Base-by-base conservation (phyloP, 2,888 invertebrate species). In the Aleiodes leptofemur region DNA sequence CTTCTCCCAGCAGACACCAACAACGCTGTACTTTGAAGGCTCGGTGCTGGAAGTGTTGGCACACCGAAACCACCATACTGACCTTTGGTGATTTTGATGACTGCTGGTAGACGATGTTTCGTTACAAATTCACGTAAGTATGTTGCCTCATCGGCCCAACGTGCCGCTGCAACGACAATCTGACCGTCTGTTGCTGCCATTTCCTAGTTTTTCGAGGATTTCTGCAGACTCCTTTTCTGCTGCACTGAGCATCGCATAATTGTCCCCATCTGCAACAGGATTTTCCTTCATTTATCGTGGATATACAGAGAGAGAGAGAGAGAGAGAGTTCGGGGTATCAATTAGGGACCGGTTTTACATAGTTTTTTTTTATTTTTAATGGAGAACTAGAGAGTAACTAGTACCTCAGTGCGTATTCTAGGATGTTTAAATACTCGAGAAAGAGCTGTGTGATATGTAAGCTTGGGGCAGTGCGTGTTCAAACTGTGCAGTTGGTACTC, bases 181-280 rank as follows among this genome's bases (percentile, higher is more conserved):
- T 96, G 96, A 91, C 96, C 96, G 91, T 96, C 96, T 85, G 96
- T 96, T 91, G 96, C 96, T 92, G 96, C 96, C 96, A 96, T 96
- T 38, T 68, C 43, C 64, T 43, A 74, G 53, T 74, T 68, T 74
- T 16, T 73, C 69, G 38, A 13, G n/a, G 56, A 59, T 48, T 14
- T 68, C 68, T 34, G 8, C 55, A 55, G 34, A 69, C 70, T 72
- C 74, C 71, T 23, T n/a, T 68, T 31, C 77, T 74, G 79, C 77
- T 78, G 43, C 73, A 31, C 59, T 8, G 53, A 72, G 23, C 59
- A 34, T 43, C 72, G 75, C 43, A 77, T 80, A 59, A 82, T 81
- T 82, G 85, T 83, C 85, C 82, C 88, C 88, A 88, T 88, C 88
- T 88, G 85, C 4, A 84, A 86, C 76, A 77, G 70, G 43, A 79